Base-by-base conservation (phyloP, 2,113 vertebrate genomes). In the Vanacampus margaritifer region DNA sequence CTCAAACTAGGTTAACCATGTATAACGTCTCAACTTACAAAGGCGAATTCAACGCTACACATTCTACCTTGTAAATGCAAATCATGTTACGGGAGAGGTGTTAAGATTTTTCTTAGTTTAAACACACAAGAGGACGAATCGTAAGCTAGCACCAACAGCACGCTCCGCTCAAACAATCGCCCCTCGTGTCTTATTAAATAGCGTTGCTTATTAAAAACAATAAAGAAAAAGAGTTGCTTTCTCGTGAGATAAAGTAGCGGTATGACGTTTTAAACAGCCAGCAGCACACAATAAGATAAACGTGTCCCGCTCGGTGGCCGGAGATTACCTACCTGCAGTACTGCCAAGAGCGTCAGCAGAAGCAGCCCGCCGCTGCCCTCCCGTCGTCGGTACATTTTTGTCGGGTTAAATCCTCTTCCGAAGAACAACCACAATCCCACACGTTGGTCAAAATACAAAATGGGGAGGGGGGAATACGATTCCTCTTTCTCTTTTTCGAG, bases 311-410 rank as follows among this genome's bases (percentile, higher is more conserved):
- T 45, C 43, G 19, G 28, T 26, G n/a, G 26, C 21, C 17, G 24
- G 28, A 35, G 35, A 37, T 67, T 92, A 92, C 91, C 91, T 92
- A 92, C 91, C 91, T 91, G 90, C 88, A 90, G 85, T 87, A 83
- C 88, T 65, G 85, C 87, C 67, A 88, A 69, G 79, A 91, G 65
- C 79, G 68, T 71, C 73, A 86, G 84, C 79, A 89, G 78, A 53
- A 90, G 76, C 79, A 87, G 79, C 43, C 13, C 45, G 51, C 77
- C 87, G 81, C 86, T 83, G 71, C 88, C 82, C 79, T 80, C 82
- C 79, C 84, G 84, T 78, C 72, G 81, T 67, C 79, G 76, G 81
- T 79, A 89, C 91, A 92, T 92, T 71, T 79, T 75, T 85, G 53
- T 74, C 72, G 59, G 5, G 12, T 41, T 43, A 62, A 62, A 43